Evolutionary conservation across 2,113 vertebrate genomes (phyloP).

Genomic region (Gymnarchus niloticus): DNA sequence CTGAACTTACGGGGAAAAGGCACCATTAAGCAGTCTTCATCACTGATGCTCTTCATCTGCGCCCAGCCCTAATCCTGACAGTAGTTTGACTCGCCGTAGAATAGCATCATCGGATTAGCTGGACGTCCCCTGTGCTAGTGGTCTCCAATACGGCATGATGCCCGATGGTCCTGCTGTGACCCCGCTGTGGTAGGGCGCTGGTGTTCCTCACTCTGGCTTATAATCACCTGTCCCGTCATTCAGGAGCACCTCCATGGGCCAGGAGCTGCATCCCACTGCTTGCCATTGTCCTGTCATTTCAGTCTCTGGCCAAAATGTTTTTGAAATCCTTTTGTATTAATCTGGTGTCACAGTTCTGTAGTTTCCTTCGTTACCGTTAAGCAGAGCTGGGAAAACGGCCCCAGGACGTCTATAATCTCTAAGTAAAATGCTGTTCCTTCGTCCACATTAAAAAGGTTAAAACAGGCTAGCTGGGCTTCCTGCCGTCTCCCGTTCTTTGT

Average conservation of each 20-base stretch:
- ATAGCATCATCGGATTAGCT: background rate
- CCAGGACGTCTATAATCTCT: background rate
- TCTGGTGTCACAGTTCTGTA: background rate
- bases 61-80: background rate
- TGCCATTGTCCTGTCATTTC: background rate
- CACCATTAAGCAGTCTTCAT: background rate
- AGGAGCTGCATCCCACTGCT: background rate
- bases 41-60: background rate
- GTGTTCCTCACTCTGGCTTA: background rate
- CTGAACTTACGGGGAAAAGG: background rate
- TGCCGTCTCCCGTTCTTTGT: background rate
- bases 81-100: no score
- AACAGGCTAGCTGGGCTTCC: background rate
- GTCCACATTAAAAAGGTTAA: background rate
- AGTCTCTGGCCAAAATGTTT: background rate
- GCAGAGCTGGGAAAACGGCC: background rate
- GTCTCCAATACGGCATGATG: no score
- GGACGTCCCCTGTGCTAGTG: no score
- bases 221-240: background rate
- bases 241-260: background rate
- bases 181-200: background rate
- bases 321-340: background rate
- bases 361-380: background rate
- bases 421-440: background rate
- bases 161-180: background rate